Conservation (phyloP, 2,888 invertebrate genomes). For the Polydrusus pterygomalis region DNA sequence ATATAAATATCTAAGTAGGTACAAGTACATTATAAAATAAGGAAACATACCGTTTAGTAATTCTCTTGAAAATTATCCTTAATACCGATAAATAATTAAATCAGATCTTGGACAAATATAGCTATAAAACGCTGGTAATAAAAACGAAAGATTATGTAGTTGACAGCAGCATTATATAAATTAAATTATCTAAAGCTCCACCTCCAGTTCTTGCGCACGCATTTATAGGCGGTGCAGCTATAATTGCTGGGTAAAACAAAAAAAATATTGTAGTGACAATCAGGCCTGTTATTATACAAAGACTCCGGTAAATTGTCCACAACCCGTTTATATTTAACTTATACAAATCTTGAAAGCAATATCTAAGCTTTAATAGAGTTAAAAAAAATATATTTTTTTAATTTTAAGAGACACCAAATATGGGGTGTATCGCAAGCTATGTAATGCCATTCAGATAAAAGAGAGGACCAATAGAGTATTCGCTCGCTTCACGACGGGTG, state of each 20-base stretch:
- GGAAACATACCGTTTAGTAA: neutral
- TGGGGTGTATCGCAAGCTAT: slow-evolving; percentile 61
- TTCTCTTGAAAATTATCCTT: slow-evolving; percentile 3
- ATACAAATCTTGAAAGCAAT: slow-evolving; percentile 67
- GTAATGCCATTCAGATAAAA: slow-evolving; percentile 65
- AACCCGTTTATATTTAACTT: slow-evolving; percentile 68
- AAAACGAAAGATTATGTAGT: slow-evolving; percentile 50
- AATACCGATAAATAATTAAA: slow-evolving; percentile 44
- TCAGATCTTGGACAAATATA: slow-evolving; percentile 51
- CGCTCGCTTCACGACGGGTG: slow-evolving; percentile 26
- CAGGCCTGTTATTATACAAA: slow-evolving; percentile 52
- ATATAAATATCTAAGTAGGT: too few relatives aligned
- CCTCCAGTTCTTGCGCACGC: slow-evolving; percentile 52
- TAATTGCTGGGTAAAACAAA: slow-evolving; percentile 57
- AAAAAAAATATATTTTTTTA: slow-evolving; percentile 64
- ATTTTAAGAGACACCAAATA: slow-evolving; percentile 64
- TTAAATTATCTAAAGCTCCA: slow-evolving; percentile 47
- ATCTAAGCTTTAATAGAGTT: slow-evolving; percentile 65
- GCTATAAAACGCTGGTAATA: slow-evolving; percentile 48
- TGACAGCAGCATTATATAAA: slow-evolving; percentile 49
- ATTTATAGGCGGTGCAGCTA: slow-evolving; percentile 53
- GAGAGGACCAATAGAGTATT: slow-evolving; percentile 29
- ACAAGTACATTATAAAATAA: too few relatives aligned
- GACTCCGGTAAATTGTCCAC: slow-evolving; percentile 56
- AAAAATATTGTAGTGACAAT: slow-evolving; percentile 49